These are phyloP conservation scores for Leptinotarsa defecta DNA, from an alignment of 1,140 invertebrate species.

Conservation along the genomic window DNA sequence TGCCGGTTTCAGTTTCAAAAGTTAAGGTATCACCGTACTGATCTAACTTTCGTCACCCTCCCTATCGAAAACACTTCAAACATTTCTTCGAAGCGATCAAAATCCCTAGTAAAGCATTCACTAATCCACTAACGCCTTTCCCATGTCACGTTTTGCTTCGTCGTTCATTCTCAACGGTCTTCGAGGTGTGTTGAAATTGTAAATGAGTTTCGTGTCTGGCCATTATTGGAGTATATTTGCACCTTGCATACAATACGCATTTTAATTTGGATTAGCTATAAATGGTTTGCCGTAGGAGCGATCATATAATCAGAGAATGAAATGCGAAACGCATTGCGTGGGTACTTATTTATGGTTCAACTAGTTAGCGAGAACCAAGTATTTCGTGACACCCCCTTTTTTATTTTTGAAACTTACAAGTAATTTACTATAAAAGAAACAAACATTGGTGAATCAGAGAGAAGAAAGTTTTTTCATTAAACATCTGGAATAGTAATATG, in stretches of 20 bases:
- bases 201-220: conserved; percentile 1
- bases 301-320: no score
- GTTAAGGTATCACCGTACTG: no score
- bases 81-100: no score
- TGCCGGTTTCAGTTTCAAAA: no score
- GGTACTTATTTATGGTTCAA: no score
- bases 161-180: neutral
- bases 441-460: neutral
- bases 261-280: neutral
- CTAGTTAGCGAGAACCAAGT: no score
- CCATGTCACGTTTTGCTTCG: conserved; percentile 2
- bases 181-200: neutral
- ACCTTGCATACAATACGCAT: conserved; percentile 8
- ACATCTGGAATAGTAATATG: no score
- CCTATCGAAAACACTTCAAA: no score
- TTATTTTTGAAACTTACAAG: neutral
- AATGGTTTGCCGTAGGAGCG: neutral
- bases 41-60: no score
- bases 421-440: neutral
- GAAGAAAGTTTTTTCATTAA: neutral
- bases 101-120: neutral
- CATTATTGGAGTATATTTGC: neutral
- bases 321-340: no score
- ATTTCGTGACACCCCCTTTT: no score
- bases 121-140: conserved; percentile 5